Base-by-base conservation (phyloP, 2,113 vertebrate species). In the Onychostruthus taczanowskii region DNA sequence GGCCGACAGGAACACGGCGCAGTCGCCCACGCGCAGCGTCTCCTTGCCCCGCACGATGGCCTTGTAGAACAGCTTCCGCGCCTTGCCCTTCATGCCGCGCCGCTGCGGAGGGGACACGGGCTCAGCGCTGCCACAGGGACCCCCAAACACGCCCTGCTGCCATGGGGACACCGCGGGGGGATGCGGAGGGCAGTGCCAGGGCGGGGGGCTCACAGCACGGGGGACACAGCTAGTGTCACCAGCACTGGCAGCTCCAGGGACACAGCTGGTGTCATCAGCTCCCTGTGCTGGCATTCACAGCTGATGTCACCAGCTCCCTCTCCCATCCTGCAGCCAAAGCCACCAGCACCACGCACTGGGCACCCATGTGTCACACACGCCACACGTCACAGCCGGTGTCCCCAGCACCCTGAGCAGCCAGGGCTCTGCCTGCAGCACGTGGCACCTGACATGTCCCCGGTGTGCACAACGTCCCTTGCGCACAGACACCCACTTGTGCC, bases 61-160 rank as follows among this genome's bases (percentile, higher is more conserved):
- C 98, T 99, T 99, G 97, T 99, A 99, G 98, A 99, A 99, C 49
- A 99, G 98, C 97, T 99, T 99, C 94, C 98, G 97, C 43, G 99
- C 99, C 96, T 99, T 99, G 26, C 99, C 99, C 97, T 99, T 99
- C 95, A 99, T 98, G 93, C 99, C 99, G n/a, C 99, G 98, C 41
- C 99, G 98, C 99, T 99, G 31, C 4, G 61, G 46, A 13, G 39
- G 80, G 47, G 6, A 52, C 16, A 1, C 9, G 5, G 22, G 5
- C 20, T 91, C 72, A 87, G 53, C 13, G 44, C 35, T 0, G 12
- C 12, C 6, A 19, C 6, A 0, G 0, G 6, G 28, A 56, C 19
- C 39, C 63, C 31, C 52, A 4, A 11, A 31, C n/a, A 47, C 1
- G 0, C 74, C 77, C 59, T 0, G 20, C 8, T 3, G 35, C 39